phyloP scores from a whole-genome alignment of 2,888 invertebrate species.

The Pterostichus niger region DNA sequence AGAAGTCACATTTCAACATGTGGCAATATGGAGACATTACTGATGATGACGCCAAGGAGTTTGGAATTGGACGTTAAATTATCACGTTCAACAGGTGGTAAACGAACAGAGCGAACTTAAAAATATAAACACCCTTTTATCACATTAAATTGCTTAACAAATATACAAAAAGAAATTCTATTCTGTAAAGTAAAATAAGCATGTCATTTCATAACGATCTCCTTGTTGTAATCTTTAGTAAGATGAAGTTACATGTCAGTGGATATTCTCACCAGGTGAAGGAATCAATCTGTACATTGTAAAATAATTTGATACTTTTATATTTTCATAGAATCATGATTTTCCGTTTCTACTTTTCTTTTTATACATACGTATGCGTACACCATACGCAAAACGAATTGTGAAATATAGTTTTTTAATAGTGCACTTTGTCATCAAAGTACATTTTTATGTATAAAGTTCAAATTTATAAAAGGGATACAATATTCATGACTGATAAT shows the following conservation, averaged over 20 bases:
- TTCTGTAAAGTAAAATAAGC: conserved; percentile 61
- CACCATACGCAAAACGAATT: conserved; percentile 40
- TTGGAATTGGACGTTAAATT: conserved; percentile 77
- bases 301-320: conserved; percentile 66
- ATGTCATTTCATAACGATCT: conserved; percentile 56
- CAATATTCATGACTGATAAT: conserved; percentile 47
- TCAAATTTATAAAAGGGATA: conserved; percentile 36
- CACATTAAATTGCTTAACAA: conserved; percentile 64
- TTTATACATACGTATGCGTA: conserved; percentile 49
- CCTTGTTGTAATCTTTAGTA: conserved; percentile 55
- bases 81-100: conserved; percentile 61
- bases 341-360: conserved; percentile 35
- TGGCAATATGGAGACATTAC: conserved; percentile 99
- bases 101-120: conserved; percentile 65
- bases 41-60: conserved; percentile 91
- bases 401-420: conserved; percentile 48
- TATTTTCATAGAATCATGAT: conserved; percentile 62
- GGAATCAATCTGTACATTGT: conserved; percentile 61
- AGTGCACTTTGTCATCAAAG: conserved; percentile 41
- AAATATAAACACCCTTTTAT: conserved; percentile 64
- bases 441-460: conserved; percentile 47
- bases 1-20: conserved; percentile 91
- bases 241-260: conserved; percentile 38
- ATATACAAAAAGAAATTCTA: conserved; percentile 61
- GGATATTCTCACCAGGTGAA: conserved; percentile 42